A percentile compares a stretch with the other conserved stretches of the same genome.
Evolutionary conservation across 2,113 vertebrate species (phyloP).

Genomic region (Labeo catla): DNA sequence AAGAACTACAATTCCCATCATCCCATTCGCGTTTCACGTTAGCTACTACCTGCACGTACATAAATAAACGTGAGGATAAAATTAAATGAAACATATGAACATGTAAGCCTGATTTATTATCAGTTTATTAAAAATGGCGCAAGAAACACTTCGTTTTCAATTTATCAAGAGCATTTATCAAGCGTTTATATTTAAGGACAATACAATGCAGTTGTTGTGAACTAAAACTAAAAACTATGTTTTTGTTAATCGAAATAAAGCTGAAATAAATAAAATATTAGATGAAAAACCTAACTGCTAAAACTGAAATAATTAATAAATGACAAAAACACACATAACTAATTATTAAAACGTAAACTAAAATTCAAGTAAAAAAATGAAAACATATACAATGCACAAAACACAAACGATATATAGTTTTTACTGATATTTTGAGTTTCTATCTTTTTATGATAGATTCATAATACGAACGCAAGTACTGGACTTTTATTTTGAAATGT

Average conservation of each 20-base stretch:
- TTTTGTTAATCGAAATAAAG: neutral
- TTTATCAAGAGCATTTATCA: neutral
- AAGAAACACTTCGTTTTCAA: neutral
- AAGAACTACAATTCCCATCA: conserved; percentile 37
- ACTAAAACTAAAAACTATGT: neutral
- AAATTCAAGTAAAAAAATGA: neutral
- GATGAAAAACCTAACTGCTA: neutral
- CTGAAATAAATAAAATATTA: neutral
- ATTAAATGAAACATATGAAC: neutral
- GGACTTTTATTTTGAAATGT: conserved; percentile 37
- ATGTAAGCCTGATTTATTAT: neutral
- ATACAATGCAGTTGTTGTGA: neutral
- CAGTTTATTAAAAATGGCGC: neutral
- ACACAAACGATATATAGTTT: too few species aligned
- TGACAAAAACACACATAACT: neutral
- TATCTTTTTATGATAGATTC: neutral
- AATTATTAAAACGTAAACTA: neutral
- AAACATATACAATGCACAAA: too few species aligned
- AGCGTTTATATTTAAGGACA: neutral
- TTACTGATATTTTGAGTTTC: too few species aligned
- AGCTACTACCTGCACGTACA: neutral
- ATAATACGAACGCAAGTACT: too few species aligned
- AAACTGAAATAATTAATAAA: neutral
- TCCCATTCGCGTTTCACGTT: neutral
- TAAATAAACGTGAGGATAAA: neutral